These are phyloP conservation scores for Zaprionus davidi DNA, from an alignment of 1,140 invertebrate genomes.

Conservation along the genomic window DNA sequence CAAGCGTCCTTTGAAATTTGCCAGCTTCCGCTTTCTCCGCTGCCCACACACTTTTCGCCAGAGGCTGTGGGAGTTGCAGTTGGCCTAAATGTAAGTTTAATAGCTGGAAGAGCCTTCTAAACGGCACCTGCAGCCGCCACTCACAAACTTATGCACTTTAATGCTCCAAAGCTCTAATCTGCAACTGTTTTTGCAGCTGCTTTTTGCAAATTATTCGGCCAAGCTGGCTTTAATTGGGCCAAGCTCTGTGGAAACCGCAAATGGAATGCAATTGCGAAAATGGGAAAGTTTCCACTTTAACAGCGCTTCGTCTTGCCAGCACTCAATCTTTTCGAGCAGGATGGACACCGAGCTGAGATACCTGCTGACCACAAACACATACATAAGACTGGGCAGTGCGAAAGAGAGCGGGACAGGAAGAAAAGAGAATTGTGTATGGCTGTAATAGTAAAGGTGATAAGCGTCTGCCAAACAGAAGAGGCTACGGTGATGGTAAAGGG, in stretches of 20 bases:
- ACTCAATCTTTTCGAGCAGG: neutral
- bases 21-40: neutral
- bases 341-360: neutral
- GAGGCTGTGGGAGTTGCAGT: conserved; percentile 1
- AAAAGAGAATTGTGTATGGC: neutral
- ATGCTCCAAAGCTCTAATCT: conserved; percentile 8
- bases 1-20: conserved; percentile 60
- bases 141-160: conserved; percentile 48
- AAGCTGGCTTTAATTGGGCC: conserved; percentile 5
- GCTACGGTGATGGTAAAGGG: too few relatives aligned
- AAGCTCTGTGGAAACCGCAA: neutral
- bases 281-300: neutral
- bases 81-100: conserved; percentile 64
- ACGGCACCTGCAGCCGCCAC: conserved; percentile 58
- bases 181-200: conserved; percentile 28
- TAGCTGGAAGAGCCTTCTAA: conserved; percentile 57
- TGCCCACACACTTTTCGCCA: neutral
- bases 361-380: neutral
- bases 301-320: neutral
- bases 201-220: conserved; percentile 3
- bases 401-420: neutral
- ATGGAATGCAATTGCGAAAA: neutral
- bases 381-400: neutral
- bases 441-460: neutral
- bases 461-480: too few relatives aligned